Conservation (phyloP, 1,140 invertebrate genomes). For the Ruditapes philippinarum region DNA sequence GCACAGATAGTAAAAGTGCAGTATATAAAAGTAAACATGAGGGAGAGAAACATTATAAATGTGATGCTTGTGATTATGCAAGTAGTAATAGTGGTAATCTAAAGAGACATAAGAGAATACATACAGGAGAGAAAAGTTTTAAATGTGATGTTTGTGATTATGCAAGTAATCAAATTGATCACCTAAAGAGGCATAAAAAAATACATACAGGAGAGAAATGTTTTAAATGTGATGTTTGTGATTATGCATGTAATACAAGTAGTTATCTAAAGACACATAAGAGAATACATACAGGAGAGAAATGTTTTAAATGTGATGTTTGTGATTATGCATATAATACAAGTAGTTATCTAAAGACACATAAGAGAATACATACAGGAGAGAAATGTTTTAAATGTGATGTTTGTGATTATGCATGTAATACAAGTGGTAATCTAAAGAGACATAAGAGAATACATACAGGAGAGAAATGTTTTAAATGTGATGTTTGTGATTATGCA, state of each 20-base stretch:
- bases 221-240: conserved; percentile 22
- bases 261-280: neutral
- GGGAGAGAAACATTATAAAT: neutral
- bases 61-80: neutral
- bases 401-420: neutral
- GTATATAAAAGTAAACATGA: neutral
- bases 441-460: neutral
- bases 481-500: conserved; percentile 9
- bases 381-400: conserved; percentile 11
- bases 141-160: conserved; percentile 7
- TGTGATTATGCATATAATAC: neutral
- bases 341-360: neutral
- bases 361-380: neutral
- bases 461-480: conserved; percentile 22
- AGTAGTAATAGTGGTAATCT: neutral
- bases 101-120: neutral
- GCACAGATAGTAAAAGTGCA: neutral
- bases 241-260: neutral
- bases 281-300: conserved; percentile 36
- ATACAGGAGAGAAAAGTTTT: neutral
- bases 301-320: neutral
- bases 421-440: neutral
- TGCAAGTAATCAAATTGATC: neutral
- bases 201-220: conserved; percentile 33
- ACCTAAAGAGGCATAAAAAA: neutral